Evolutionary conservation across 2,888 invertebrate species (phyloP), one percentile per base, ranked within the genome.

Genomic region (Spatulosminthurus flaviceps): DNA sequence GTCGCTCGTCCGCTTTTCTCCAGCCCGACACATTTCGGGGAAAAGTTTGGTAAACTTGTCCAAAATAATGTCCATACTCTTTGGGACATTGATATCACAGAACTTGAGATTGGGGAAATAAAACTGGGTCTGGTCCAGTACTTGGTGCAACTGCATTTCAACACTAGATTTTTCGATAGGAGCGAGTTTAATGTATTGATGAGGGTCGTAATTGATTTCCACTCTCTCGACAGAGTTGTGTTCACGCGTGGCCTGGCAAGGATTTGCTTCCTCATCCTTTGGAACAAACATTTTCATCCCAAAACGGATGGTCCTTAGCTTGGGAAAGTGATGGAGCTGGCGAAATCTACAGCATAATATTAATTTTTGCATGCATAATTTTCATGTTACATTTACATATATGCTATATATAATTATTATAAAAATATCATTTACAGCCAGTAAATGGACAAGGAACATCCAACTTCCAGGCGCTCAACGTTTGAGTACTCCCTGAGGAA

Each of bases 381-480:
- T 34, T 4, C 34, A 4, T 34, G 9, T 34, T 34, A 7, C 34
- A 34, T 9, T 7, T 34, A 34, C 9, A 34, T 34, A 34, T 34
- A 34, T 34, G 9, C 5, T 34, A 34, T 34, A 34, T 9, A 4
- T 16, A 51, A 11, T 51, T 19, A 51, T 19, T 51, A 7, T 51
- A 51, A 51, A 11, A 9, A 51, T 51, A 51, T 51, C 1, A 13
- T 16, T 41, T 64, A 75, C 75, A 60, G 61, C 75, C 75, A 75
- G 16, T 13, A 11, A 11, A 75, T 34, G 11, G 75, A 64, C 16
- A 75, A 22, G 0, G 34, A 41, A 42, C 75, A 75, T 9, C 75
- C 75, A 24, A 75, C n/a, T 75, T 75, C 75, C 21, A 75, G 24
- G 21, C 75, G 29, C n/a, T 28, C 21, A 7, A 75, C 66, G 22